Base-by-base conservation (phyloP, 2,888 invertebrate genomes). In the Catocala nupta region DNA sequence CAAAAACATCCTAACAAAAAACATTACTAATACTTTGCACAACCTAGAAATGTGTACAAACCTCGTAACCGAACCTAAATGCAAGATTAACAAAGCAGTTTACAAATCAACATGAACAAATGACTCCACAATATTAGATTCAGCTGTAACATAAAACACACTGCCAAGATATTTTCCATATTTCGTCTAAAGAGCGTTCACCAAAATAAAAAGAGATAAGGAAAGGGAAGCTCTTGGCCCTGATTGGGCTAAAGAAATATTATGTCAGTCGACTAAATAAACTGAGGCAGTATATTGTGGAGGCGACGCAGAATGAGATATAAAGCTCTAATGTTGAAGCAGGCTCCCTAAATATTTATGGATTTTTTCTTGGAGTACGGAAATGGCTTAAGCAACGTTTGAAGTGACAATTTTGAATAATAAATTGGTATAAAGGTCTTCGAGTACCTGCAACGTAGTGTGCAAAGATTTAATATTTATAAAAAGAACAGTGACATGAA, bases 291-390 rank as follows among this genome's bases (percentile, higher is more conserved):
- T 75, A 70, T 66, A 75, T 78, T 80, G 71, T 70, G 65, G 63
- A 68, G 70, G 59, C 62, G 54, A 70, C 56, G 63, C 33, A 62
- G 65, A 75, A 71, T 69, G 70, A 71, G 68, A 68, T 66, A 71
- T 75, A 73, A 71, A 69, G 62, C 51, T 39, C 64, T 69, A 73
- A 72, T 71, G 62, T 66, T 68, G 54, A 54, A 67, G 65, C 55
- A 58, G 54, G 52, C 52, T 67, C 64, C 45, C 65, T 78, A 69
- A 78, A 73, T 77, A 78, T 78, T 78, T 71, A 78, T 70, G 65
- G 64, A 63, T 61, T 57, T 70, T 44, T 67, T 63, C 55, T 68
- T 63, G 59, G 59, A 45, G 51, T 59, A 48, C 5, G 65, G 44
- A 59, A 63, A 58, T 59, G 68, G 63, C 60, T 77, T 65, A 45